Conservation (phyloP, 2,888 invertebrate species). For the Lasioglossum lativentre region DNA sequence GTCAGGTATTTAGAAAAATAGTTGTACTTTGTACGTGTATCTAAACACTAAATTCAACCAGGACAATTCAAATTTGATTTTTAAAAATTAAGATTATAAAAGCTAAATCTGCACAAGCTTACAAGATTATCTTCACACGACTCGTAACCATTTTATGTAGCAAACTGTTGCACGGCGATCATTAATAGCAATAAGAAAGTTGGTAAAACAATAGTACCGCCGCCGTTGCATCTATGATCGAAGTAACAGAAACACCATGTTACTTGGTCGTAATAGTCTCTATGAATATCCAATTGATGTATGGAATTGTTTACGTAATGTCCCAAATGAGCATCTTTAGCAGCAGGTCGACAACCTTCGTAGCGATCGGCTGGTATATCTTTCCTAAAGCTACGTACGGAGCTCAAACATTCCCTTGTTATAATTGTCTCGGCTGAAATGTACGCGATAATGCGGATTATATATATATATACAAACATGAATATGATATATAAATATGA, state of each 20-base stretch:
- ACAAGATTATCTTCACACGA: not conserved
- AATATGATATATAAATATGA: not conserved
- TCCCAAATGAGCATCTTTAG: slow-evolving; percentile 91
- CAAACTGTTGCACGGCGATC: slow-evolving; percentile 40
- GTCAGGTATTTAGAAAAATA: not conserved
- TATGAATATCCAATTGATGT: slow-evolving; percentile 93
- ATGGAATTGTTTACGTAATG: slow-evolving; percentile 95
- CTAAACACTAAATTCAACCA: not conserved
- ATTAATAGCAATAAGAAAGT: slow-evolving; percentile 51
- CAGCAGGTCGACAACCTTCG: slow-evolving; percentile 94
- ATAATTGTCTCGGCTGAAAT: slow-evolving; percentile 90
- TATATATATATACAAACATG: not conserved
- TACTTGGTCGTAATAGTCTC: slow-evolving; percentile 92
- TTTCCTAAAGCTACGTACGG: slow-evolving; percentile 90
- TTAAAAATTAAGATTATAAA: not conserved
- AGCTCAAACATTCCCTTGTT: slow-evolving; percentile 94
- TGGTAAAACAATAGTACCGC: slow-evolving; percentile 80
- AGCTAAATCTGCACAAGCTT: not conserved
- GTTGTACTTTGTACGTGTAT: not conserved
- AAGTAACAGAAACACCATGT: slow-evolving; percentile 96
- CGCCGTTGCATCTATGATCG: slow-evolving; percentile 93
- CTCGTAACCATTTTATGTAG: slow-evolving; percentile 9
- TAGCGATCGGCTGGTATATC: slow-evolving; percentile 97
- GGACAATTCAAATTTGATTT: not conserved
- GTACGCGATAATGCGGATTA: not conserved